These are phyloP conservation scores for Diogma glabrata DNA, from an alignment of 2,888 invertebrate species.

Conservation along the genomic window DNA sequence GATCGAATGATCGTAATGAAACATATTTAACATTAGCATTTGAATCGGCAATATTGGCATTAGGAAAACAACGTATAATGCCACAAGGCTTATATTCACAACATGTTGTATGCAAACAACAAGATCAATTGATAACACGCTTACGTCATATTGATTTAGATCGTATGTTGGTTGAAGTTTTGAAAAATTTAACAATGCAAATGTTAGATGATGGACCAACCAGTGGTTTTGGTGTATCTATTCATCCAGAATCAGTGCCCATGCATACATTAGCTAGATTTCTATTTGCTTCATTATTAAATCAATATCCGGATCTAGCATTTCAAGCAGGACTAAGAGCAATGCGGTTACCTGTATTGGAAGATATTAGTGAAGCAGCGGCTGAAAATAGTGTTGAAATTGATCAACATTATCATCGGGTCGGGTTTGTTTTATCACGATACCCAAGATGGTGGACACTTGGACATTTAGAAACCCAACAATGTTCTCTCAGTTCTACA, in stretches of 20 bases:
- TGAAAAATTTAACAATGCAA: conserved; percentile 54
- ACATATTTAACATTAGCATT: conserved; percentile 63
- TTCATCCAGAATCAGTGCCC: conserved; percentile 70
- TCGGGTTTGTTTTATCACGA: conserved; percentile 42
- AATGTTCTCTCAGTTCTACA: conserved; percentile 65
- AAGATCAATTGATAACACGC: conserved; percentile 63
- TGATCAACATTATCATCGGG: conserved; percentile 49
- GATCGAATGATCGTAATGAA: conserved; percentile 60
- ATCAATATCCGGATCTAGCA: conserved; percentile 64
- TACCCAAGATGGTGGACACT: conserved; percentile 65
- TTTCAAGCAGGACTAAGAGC: conserved; percentile 68
- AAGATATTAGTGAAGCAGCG: conserved; percentile 44
- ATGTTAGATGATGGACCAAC: conserved; percentile 66
- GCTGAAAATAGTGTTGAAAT: conserved; percentile 31
- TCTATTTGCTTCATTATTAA: conserved; percentile 63
- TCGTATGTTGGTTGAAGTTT: conserved; percentile 53
- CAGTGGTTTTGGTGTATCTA: conserved; percentile 56
- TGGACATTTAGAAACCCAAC: conserved; percentile 69
- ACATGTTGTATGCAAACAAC: conserved; percentile 58
- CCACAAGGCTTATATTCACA: conserved; percentile 71
- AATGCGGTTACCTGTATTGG: conserved; percentile 65
- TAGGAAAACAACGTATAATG: conserved; percentile 68
- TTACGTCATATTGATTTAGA: conserved; percentile 68
- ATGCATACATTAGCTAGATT: conserved; percentile 76
- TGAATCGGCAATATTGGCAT: conserved; percentile 64